Evolutionary conservation across 2,888 invertebrate genomes (phyloP).

Genomic region (Hartigia nigra): DNA sequence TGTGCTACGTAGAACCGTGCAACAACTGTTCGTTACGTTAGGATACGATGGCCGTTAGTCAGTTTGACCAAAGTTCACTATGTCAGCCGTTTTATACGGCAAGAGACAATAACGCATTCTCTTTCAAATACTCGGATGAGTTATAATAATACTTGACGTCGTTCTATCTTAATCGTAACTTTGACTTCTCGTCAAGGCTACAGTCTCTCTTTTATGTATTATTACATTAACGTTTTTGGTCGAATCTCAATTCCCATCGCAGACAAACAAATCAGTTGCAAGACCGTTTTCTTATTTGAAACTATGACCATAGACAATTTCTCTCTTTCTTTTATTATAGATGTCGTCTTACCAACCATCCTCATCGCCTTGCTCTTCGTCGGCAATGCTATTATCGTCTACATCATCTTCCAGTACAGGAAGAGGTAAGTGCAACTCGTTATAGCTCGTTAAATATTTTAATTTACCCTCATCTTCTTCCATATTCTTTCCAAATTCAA

Average conservation of each 20-base stretch:
- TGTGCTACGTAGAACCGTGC: neutral
- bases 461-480: neutral
- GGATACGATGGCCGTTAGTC: neutral
- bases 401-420: constrained; percentile 79
- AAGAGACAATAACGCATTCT: too few species aligned
- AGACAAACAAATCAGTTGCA: constrained; percentile 11
- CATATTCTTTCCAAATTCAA: neutral
- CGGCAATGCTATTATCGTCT: constrained; percentile 79
- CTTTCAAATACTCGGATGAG: neutral
- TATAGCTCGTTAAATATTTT: neutral
- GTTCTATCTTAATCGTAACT: neutral
- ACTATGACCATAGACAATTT: neutral
- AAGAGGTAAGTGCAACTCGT: constrained; percentile 69
- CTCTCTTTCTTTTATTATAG: constrained; percentile 66
- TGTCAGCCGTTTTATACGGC: constrained; percentile 20
- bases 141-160: neutral
- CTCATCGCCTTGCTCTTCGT: constrained; percentile 78
- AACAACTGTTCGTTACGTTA: neutral
- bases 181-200: neutral
- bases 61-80: constrained; percentile 37
- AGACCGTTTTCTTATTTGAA: constrained; percentile 1
- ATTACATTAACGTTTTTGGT: constrained; percentile 24
- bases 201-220: neutral
- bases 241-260: constrained; percentile 7
- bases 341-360: constrained; percentile 78